Conservation (phyloP, 2,888 invertebrate genomes). For the Allacma fusca region DNA sequence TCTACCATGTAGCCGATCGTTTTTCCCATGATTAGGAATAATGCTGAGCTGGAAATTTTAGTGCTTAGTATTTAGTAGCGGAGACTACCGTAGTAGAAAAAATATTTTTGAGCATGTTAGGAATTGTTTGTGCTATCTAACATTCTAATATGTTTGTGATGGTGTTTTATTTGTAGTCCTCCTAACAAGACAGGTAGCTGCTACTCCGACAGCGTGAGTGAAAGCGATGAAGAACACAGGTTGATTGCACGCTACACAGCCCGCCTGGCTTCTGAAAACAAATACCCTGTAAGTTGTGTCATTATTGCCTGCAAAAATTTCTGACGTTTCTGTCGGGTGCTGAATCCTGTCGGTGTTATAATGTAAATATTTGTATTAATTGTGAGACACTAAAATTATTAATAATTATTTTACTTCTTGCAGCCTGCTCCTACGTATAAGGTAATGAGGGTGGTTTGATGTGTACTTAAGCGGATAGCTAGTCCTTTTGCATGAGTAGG, state of each 20-base stretch:
- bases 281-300: slow-evolving; percentile 71
- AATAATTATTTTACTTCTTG: slow-evolving; percentile 38
- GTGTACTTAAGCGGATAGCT: neutral
- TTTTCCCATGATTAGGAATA: no score
- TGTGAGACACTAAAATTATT: slow-evolving; percentile 13
- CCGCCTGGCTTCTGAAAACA: slow-evolving; percentile 88
- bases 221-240: slow-evolving; percentile 90
- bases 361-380: neutral
- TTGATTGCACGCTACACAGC: slow-evolving; percentile 97
- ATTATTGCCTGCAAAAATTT: neutral
- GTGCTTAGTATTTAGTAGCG: no score
- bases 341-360: no score
- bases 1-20: no score
- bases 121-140: no score
- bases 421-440: slow-evolving; percentile 58
- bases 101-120: neutral
- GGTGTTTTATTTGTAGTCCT: slow-evolving; percentile 33
- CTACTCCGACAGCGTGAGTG: slow-evolving; percentile 65
- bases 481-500: no score
- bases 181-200: slow-evolving; percentile 63
- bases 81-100: no score
- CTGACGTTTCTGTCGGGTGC: no score
- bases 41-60: no score
- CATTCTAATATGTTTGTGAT: no score
- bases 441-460: slow-evolving; percentile 53